Percentiles rank a stretch among this genome's conserved stretches.
Conservation (phyloP, 2,888 invertebrate genomes). For the Ptychoptera contaminata region DNA sequence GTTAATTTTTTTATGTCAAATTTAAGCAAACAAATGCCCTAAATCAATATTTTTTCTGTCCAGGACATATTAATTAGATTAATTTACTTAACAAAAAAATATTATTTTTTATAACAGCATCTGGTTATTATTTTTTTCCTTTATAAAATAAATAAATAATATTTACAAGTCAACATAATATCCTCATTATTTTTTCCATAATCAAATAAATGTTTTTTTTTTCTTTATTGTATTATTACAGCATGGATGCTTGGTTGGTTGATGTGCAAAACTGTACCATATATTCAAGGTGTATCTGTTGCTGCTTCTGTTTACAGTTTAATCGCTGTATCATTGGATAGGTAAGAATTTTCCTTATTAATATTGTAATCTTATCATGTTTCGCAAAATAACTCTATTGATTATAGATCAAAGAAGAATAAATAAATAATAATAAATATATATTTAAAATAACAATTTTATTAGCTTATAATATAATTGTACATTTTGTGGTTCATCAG, state of each 20-base stretch:
- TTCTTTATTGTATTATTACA: conserved; percentile 35
- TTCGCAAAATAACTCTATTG: neutral
- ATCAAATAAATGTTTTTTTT: conserved; percentile 3
- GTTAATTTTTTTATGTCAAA: no score
- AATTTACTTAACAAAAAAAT: no score
- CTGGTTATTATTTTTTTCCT: no score
- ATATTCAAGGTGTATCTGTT: conserved; percentile 87
- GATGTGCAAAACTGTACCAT: conserved; percentile 93
- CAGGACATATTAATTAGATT: no score
- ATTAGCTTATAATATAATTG: no score
- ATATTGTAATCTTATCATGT: neutral
- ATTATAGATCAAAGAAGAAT: neutral
- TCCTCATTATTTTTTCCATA: neutral
- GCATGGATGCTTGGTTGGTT: conserved; percentile 90
- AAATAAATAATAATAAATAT: neutral
- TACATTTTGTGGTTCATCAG: no score
- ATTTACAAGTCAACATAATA: neutral
- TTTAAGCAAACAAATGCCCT: no score
- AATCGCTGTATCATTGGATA: conserved; percentile 86
- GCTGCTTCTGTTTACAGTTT: conserved; percentile 92
- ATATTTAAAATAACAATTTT: neutral
- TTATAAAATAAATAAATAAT: neutral
- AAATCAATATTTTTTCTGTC: no score
- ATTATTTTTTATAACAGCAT: no score
- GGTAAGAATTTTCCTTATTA: conserved; percentile 39